A percentile compares a stretch with the other conserved stretches of the same genome.
These are phyloP conservation scores for Loris lydekkerianus DNA, from an alignment of 2,797 vertebrate species.

Conservation along the genomic window DNA sequence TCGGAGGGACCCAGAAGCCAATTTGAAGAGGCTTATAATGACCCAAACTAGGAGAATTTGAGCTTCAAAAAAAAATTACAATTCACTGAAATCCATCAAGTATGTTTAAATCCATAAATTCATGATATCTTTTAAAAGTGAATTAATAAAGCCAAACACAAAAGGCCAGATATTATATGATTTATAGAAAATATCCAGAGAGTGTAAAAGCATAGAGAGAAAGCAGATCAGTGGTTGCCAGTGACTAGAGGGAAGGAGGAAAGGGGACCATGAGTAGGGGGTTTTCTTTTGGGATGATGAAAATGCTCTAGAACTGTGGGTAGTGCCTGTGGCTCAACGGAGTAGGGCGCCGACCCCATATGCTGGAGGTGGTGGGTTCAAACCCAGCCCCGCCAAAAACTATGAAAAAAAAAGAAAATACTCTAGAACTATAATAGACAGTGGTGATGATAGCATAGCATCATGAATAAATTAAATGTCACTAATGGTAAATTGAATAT, in stretches of 20 bases:
- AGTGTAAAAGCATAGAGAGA: not conserved
- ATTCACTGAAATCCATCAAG: conserved; percentile 36
- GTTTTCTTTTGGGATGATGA: not conserved
- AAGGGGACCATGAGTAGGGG: not conserved
- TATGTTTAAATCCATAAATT: conserved; percentile 34
- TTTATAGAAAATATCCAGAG: not conserved
- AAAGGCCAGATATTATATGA: not conserved
- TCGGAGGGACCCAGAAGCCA: not conserved
- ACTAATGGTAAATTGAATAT: not conserved
- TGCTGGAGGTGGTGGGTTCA: no score
- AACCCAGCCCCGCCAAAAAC: no score
- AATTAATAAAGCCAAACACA: not conserved
- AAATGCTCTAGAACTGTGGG: not conserved
- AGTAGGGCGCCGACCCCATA: no score
- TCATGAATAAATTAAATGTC: not conserved
- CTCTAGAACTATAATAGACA: no score
- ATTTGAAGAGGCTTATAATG: not conserved
- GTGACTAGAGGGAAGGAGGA: not conserved
- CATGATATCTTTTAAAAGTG: not conserved
- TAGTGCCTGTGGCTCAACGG: no score
- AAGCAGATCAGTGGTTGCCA: not conserved
- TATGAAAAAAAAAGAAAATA: no score
- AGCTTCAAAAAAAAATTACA: not conserved
- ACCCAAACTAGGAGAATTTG: not conserved
- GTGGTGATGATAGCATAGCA: not conserved